These are phyloP conservation scores for Pseudochirops corinnae DNA, from an alignment of 2,797 vertebrate species.

Conservation along the genomic window DNA sequence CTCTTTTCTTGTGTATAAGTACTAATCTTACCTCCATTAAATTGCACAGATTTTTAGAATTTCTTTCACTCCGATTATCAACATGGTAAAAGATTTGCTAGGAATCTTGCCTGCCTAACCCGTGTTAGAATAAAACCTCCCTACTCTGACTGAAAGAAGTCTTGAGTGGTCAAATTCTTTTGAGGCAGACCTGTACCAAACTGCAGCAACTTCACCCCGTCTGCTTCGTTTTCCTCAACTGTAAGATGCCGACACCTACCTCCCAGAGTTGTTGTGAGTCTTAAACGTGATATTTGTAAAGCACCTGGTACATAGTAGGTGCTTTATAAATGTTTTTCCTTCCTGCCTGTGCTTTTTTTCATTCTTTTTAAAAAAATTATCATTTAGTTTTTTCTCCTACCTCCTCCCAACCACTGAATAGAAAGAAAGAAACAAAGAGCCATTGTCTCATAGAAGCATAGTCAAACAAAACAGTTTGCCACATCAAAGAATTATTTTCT, in stretches of 20 bases:
- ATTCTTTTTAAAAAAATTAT: not conserved
- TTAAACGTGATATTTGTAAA: not conserved
- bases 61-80: no score
- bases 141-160: no score
- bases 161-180: no score
- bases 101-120: no score
- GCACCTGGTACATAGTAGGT: not conserved
- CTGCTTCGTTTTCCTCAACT: not conserved
- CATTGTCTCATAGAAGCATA: not conserved
- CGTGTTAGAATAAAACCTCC: no score
- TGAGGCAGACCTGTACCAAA: no score
- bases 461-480: not conserved
- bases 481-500: not conserved
- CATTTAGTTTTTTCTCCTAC: not conserved
- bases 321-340: not conserved
- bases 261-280: not conserved
- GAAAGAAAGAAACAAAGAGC: not conserved
- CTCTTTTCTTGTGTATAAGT: no score
- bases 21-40: no score
- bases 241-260: not conserved
- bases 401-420: not conserved
- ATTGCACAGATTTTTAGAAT: no score
- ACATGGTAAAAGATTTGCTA: no score
- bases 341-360: not conserved
- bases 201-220: not conserved